phyloP scores from a whole-genome alignment of 1,140 invertebrate genomes.

The Macrostomum lignano region DNA sequence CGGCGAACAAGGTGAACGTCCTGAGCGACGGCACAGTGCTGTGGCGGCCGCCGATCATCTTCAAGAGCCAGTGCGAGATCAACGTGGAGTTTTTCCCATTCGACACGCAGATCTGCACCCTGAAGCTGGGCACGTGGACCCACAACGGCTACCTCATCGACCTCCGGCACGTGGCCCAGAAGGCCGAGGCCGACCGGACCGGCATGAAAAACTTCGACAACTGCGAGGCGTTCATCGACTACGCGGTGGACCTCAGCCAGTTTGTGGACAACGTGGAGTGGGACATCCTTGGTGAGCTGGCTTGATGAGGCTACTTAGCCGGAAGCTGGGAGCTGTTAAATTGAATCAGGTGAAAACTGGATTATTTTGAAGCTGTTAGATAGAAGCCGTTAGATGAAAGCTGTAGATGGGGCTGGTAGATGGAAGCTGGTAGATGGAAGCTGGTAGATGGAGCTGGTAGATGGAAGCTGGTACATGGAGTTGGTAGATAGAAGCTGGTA shows the following conservation, averaged over 20 bases:
- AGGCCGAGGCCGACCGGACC: not conserved
- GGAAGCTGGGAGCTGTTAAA: no score
- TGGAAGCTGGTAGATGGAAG: no score
- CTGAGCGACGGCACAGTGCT: slow-evolving; percentile 57
- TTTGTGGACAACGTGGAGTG: slow-evolving; percentile 9
- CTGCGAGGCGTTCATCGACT: slow-evolving; percentile 4
- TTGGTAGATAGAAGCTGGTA: no score
- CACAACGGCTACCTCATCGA: slow-evolving; percentile 38
- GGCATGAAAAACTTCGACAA: no score
- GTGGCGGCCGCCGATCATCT: slow-evolving; percentile 93
- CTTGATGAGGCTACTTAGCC: no score
- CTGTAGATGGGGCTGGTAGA: no score
- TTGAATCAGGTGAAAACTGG: no score
- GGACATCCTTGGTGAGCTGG: no score
- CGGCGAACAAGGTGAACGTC: slow-evolving; percentile 31
- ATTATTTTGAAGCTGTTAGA: no score
- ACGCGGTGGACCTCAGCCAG: slow-evolving; percentile 8
- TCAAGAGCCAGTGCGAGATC: slow-evolving; percentile 73
- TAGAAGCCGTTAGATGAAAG: no score
- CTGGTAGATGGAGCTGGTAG: no score
- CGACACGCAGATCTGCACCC: slow-evolving; percentile 63
- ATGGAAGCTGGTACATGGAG: no score
- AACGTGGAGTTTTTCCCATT: slow-evolving; percentile 39
- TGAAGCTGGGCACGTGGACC: slow-evolving; percentile 64
- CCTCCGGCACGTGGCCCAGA: slow-evolving; percentile 31